Evolutionary conservation across 2,113 vertebrate genomes (phyloP).

Genomic region (Eretmochelys imbricata): DNA sequence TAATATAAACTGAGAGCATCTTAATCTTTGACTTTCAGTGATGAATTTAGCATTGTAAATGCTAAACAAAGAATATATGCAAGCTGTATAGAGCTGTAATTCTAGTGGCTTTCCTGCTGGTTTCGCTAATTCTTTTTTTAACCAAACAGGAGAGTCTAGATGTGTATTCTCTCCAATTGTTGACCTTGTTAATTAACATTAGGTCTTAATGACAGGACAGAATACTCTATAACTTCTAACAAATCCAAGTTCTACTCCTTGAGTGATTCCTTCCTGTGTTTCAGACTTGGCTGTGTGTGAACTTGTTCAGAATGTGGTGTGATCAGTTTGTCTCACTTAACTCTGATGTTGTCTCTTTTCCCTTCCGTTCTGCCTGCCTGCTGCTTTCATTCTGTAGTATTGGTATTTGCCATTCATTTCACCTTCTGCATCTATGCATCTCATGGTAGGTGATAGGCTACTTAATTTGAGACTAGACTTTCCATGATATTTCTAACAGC

Average conservation of each 20-base stretch:
- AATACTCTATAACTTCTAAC: neutral
- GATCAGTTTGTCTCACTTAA: conserved; percentile 68
- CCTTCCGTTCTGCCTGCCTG: conserved; percentile 71
- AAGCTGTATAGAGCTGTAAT: neutral
- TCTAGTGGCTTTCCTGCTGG: neutral
- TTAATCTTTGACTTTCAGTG: neutral
- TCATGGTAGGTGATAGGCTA: conserved; percentile 81
- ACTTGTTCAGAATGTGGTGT: neutral
- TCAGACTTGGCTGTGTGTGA: conserved; percentile 30
- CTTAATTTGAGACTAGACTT: conserved; percentile 62
- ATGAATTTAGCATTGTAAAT: neutral
- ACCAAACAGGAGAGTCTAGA: neutral
- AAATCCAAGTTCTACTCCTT: neutral
- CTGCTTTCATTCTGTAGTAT: conserved; percentile 82
- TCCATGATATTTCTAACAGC: conserved; percentile 56
- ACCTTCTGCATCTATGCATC: conserved; percentile 82
- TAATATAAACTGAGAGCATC: fast-evolving
- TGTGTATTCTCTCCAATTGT: neutral
- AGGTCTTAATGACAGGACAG: neutral
- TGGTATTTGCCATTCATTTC: conserved; percentile 83
- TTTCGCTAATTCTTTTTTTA: fast-evolving
- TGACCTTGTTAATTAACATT: neutral
- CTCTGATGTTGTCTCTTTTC: conserved; percentile 75
- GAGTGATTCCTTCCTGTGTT: neutral
- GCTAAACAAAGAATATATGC: neutral